phyloP scores from a whole-genome alignment of 2,113 vertebrate species.

The Neotoma lepida region DNA sequence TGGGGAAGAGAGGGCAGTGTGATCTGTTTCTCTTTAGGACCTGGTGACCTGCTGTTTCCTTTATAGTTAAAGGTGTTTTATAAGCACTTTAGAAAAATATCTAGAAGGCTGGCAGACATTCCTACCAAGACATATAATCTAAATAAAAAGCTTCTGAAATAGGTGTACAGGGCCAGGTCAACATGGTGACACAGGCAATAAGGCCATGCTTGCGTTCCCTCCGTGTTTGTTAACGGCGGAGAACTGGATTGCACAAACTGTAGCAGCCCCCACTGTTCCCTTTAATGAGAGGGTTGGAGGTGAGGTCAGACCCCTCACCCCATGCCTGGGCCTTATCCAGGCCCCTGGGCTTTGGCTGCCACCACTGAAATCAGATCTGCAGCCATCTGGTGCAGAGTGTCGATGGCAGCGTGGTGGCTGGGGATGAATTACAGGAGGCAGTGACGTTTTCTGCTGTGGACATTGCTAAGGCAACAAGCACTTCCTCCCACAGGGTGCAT shows the following conservation, averaged over 20 bases:
- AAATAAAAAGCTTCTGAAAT: not conserved
- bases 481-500: not conserved
- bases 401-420: conserved; percentile 53
- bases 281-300: conserved; percentile 43
- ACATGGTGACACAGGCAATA: not conserved
- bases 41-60: not conserved
- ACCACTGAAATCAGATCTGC: conserved; percentile 63
- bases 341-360: conserved; percentile 26
- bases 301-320: conserved; percentile 49
- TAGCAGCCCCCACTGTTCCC: not conserved
- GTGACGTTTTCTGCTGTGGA: conserved; percentile 33
- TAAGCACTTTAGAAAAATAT: not conserved
- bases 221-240: not conserved
- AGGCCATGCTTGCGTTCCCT: not conserved
- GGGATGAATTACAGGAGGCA: conserved; percentile 66
- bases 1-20: not conserved
- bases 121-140: not conserved
- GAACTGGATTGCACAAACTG: not conserved
- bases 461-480: conserved; percentile 58
- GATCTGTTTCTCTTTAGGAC: not conserved
- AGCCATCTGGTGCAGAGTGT: conserved; percentile 71
- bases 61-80: not conserved
- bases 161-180: not conserved
- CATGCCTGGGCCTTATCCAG: conserved; percentile 34
- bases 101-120: not conserved